A percentile compares a stretch with the other conserved stretches of the same genome.
phyloP scores from a whole-genome alignment of 2,113 vertebrate species.

The Tenrec ecaudatus region DNA sequence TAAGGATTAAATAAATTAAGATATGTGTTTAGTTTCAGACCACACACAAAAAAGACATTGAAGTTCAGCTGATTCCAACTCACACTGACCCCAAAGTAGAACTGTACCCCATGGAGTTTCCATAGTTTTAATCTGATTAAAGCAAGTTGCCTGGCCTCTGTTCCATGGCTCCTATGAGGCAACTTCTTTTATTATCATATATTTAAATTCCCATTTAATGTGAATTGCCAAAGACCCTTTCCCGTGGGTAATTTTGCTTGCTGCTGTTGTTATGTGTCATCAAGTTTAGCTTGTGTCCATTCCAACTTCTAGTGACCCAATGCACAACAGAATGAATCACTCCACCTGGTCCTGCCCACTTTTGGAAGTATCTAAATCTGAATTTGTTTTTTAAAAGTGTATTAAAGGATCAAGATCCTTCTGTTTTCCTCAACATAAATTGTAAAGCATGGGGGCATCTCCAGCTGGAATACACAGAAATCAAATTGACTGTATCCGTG shows the following conservation, averaged over 20 bases:
- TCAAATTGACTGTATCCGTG: too few species aligned
- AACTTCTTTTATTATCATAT: neutral
- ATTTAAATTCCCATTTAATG: conserved; percentile 21
- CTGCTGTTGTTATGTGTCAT: too few species aligned
- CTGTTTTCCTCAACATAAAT: too few species aligned
- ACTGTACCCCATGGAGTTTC: neutral
- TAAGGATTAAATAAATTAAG: conserved; percentile 25
- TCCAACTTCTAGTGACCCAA: too few species aligned
- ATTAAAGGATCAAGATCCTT: neutral
- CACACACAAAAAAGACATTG: neutral
- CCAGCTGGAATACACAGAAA: too few species aligned
- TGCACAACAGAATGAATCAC: too few species aligned
- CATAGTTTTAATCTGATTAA: neutral
- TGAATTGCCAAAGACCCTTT: neutral
- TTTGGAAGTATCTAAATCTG: neutral
- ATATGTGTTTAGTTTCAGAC: neutral
- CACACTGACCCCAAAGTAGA: neutral
- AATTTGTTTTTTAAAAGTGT: neutral
- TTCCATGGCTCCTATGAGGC: neutral
- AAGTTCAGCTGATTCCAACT: neutral
- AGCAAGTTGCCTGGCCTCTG: neutral
- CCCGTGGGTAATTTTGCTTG: neutral
- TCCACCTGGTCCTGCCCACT: too few species aligned
- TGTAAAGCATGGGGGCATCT: too few species aligned
- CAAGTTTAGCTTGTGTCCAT: too few species aligned